These are phyloP conservation scores for Drosophila subpulchrella DNA, from an alignment of 1,140 invertebrate species.

Conservation along the genomic window DNA sequence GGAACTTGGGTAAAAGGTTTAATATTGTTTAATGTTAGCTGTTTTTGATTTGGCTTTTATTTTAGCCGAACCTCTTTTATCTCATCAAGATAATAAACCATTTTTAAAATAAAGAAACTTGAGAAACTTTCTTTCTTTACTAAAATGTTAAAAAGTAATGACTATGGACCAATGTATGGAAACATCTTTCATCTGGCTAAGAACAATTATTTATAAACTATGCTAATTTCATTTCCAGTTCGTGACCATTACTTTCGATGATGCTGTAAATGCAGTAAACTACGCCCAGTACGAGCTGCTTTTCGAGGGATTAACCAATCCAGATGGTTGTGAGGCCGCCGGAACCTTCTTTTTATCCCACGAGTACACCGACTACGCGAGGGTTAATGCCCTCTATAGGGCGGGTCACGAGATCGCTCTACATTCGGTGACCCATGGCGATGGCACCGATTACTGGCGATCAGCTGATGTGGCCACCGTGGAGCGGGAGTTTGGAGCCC, in stretches of 20 bases:
- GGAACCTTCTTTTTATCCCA: conserved; percentile 89
- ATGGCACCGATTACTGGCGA: conserved; percentile 85
- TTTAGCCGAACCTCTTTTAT: too few species aligned
- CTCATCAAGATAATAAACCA: too few species aligned
- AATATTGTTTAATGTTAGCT: too few species aligned
- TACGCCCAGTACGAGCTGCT: conserved; percentile 87
- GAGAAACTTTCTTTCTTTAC: too few species aligned
- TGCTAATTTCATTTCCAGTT: conserved; percentile 33
- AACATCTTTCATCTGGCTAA: too few species aligned
- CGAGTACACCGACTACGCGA: conserved; percentile 89
- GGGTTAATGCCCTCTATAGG: conserved; percentile 87
- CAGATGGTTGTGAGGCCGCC: conserved; percentile 87
- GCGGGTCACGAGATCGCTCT: conserved; percentile 90
- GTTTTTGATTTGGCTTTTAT: too few species aligned
- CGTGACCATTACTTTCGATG: conserved; percentile 89
- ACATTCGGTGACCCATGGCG: conserved; percentile 87
- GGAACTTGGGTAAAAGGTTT: too few species aligned
- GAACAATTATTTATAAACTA: too few species aligned
- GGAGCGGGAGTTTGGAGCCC: conserved; percentile 86
- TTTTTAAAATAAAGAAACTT: too few species aligned
- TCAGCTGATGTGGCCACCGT: conserved; percentile 84
- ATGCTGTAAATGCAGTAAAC: conserved; percentile 89
- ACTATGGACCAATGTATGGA: too few species aligned
- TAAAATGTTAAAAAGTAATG: too few species aligned
- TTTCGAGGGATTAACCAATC: conserved; percentile 86